Conservation (phyloP, 2,113 vertebrate genomes). For the Rhizomys pruinosus region DNA sequence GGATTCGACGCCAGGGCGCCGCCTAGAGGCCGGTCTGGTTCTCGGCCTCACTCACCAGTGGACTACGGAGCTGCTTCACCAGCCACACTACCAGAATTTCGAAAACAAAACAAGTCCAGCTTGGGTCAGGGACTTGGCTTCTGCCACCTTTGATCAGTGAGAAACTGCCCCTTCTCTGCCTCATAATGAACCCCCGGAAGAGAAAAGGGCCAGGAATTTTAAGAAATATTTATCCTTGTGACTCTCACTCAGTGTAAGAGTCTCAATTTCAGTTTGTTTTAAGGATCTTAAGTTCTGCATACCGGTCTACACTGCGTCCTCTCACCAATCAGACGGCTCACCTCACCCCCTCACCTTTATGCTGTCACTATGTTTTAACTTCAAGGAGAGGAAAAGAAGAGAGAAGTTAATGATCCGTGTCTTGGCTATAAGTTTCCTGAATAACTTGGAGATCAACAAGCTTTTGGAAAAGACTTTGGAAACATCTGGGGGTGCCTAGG, state of each 20-base stretch:
- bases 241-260: neutral
- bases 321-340: neutral
- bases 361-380: neutral
- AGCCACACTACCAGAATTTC: constrained; percentile 90
- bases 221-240: constrained; percentile 29
- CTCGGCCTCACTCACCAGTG: constrained; percentile 88
- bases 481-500: neutral
- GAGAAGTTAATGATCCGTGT: neutral
- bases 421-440: neutral
- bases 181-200: neutral
- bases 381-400: neutral
- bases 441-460: neutral
- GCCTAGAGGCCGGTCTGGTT: constrained; percentile 92
- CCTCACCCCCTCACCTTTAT: neutral
- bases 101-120: constrained; percentile 87
- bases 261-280: neutral
- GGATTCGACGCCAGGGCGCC: constrained; percentile 91
- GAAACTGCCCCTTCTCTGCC: neutral
- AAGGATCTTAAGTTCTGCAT: neutral
- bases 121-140: neutral
- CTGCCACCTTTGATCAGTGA: neutral
- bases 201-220: neutral
- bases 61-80: constrained; percentile 92
- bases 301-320: neutral
- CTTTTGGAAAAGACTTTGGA: constrained; percentile 44